Base-by-base conservation (phyloP, 1,140 invertebrate species). In the Bicyclus anynana region DNA sequence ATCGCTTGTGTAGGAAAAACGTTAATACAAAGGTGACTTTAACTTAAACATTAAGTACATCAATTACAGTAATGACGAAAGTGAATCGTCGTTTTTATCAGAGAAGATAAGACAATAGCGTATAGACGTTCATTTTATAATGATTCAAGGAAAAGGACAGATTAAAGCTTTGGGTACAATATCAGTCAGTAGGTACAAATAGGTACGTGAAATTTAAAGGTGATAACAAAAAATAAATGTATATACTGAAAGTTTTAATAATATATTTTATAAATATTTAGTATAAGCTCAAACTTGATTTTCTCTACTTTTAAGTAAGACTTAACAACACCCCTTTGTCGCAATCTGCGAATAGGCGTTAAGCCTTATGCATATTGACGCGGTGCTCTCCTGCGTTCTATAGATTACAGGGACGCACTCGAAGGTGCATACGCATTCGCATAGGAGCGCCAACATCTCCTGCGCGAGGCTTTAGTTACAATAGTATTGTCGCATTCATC, bases 401-500 rank as follows among this genome's bases (percentile, higher is more conserved):
- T n/a, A n/a, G n/a, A n/a, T n/a, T n/a, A n/a, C n/a, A n/a, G n/a
- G n/a, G n/a, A n/a, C n/a, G n/a, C n/a, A n/a, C 1, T 27, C 10
- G 1, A 7, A 26, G 23, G 23, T 26, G 10, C 26, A 27, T 27
- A 9, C 1, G 10, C 5, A 27, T 7, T 7, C 1, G 5, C 10
- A 7, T 27, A 27, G 26, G 5, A 27, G 0, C 26, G 26, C 26
- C 26, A n/a, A n/a, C 10, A 27, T 27, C 10, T 27, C 5, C 26
- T 48, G 26, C 47, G 23, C 35, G 37, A 53, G 69, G 10, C 4
- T 68, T 79, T 69, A 49, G 53, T 67, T 74, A 75, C 55, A 77
- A 72, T 77, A 77, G 68, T 82, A 82, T 82, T 80, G 74, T 80
- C 78, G 70, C 74, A 74, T 75, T 72, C 67, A 67, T 65, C 69